A percentile compares a stretch with the other conserved stretches of the same genome.
Conservation (phyloP, 2,888 invertebrate genomes). For the Agriotes lineatus region DNA sequence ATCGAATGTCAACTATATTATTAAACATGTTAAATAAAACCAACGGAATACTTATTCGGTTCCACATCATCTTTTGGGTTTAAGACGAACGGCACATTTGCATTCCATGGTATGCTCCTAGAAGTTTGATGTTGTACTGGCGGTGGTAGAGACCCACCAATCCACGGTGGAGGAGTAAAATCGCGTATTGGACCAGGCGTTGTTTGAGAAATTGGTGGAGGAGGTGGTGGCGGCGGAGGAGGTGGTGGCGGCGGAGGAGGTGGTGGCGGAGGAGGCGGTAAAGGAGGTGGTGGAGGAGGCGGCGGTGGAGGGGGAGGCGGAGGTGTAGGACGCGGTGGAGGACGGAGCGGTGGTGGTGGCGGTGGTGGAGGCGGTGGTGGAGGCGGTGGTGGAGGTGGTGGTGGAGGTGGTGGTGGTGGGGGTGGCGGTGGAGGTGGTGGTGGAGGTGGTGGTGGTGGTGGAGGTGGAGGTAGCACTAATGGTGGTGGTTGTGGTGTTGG, state of each 20-base stretch:
- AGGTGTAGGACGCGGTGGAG: neutral
- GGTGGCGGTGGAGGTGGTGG: constrained; percentile 6
- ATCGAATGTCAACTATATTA: too few relatives aligned
- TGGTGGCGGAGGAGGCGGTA: neutral
- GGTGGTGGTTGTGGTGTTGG: neutral
- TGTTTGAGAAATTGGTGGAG: neutral
- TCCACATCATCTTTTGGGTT: too few relatives aligned
- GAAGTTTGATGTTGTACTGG: too few relatives aligned
- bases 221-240: too few relatives aligned
- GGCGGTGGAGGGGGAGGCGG: constrained; percentile 4
- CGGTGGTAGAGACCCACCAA: too few relatives aligned
- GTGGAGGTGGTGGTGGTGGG: constrained; percentile 21
- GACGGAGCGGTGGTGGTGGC: constrained; percentile 10
- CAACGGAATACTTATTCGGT: too few relatives aligned
- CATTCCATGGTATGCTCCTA: too few relatives aligned
- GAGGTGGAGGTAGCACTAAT: too few relatives aligned
- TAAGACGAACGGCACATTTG: too few relatives aligned
- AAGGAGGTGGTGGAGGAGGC: constrained; percentile 7
- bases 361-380: constrained; percentile 17
- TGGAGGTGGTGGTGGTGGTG: neutral
- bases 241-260: constrained; percentile 2
- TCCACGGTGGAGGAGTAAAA: too few relatives aligned
- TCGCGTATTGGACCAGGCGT: too few relatives aligned
- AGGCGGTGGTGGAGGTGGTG: constrained; percentile 12
- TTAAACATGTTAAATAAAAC: too few relatives aligned